Evolutionary conservation across 2,113 vertebrate genomes (phyloP).

Genomic region (Stictonetta naevosa): DNA sequence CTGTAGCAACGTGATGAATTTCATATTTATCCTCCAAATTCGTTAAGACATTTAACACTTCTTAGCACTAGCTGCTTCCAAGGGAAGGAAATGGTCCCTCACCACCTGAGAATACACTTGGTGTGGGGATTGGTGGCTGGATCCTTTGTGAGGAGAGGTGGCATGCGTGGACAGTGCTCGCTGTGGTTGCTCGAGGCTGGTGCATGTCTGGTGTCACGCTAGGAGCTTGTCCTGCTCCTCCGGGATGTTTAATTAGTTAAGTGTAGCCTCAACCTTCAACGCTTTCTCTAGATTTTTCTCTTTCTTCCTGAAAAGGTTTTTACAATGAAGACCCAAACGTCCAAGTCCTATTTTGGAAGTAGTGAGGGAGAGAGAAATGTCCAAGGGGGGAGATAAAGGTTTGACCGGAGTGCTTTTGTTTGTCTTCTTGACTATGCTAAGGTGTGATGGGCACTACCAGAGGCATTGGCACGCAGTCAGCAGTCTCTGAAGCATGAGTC

Average conservation of each 20-base stretch:
- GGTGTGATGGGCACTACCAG: background rate
- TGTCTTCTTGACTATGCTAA: background rate
- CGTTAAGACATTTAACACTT: background rate
- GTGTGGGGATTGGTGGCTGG: background rate
- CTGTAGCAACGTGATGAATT: background rate
- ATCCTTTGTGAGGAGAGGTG: background rate
- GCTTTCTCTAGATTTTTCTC: background rate
- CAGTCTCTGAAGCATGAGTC: background rate
- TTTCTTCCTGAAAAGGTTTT: background rate
- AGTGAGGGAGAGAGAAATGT: background rate
- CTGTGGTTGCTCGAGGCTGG: background rate
- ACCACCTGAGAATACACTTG: background rate
- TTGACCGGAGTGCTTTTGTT: rapidly evolving
- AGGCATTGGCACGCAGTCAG: background rate
- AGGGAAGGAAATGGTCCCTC: background rate
- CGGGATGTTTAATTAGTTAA: background rate
- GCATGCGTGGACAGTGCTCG: background rate
- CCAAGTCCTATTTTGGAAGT: background rate
- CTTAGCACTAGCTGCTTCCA: background rate
- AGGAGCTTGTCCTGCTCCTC: background rate
- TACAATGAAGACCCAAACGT: background rate
- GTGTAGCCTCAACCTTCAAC: background rate
- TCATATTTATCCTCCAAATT: too few species aligned
- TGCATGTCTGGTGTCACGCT: background rate
- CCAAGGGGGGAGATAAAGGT: background rate